These are phyloP conservation scores for Erynnis tages DNA, from an alignment of 2,888 invertebrate genomes.

Conservation along the genomic window DNA sequence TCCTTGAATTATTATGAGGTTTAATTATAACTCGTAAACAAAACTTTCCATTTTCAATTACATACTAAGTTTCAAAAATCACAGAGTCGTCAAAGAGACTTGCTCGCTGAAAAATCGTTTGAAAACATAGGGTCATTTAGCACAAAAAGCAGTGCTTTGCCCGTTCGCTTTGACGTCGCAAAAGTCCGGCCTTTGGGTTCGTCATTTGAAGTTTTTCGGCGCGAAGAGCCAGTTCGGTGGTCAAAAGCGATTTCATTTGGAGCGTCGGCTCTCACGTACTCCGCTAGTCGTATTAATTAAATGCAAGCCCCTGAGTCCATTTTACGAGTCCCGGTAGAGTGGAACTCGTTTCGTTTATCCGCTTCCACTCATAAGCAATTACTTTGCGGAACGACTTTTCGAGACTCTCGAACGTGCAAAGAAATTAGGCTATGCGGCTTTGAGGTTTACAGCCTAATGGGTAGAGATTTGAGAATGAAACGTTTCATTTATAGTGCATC, in stretches of 20 bases:
- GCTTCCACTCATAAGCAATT: conserved; percentile 79
- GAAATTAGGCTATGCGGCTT: conserved; percentile 70
- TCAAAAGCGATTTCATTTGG: conserved; percentile 69
- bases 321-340: conserved; percentile 70
- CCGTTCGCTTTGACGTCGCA: conserved; percentile 23
- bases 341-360: conserved; percentile 76
- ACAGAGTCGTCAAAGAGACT: too few species aligned
- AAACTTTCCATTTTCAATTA: too few species aligned
- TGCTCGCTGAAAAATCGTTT: background rate
- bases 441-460: conserved; percentile 54
- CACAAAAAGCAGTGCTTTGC: conserved; percentile 15
- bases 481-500: conserved; percentile 10
- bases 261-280: conserved; percentile 67
- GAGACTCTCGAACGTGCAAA: conserved; percentile 66
- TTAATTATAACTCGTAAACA: too few species aligned
- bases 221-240: conserved; percentile 57
- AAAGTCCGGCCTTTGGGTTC: conserved; percentile 24
- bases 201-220: conserved; percentile 54
- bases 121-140: conserved; percentile 13
- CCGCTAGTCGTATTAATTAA: conserved; percentile 75
- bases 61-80: too few species aligned
- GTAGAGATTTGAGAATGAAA: conserved; percentile 12
- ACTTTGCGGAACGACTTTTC: conserved; percentile 72
- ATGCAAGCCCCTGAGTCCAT: conserved; percentile 77
- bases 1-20: too few species aligned